Base-by-base conservation (phyloP, 2,113 vertebrate species). In the Alexandromys fortis region DNA sequence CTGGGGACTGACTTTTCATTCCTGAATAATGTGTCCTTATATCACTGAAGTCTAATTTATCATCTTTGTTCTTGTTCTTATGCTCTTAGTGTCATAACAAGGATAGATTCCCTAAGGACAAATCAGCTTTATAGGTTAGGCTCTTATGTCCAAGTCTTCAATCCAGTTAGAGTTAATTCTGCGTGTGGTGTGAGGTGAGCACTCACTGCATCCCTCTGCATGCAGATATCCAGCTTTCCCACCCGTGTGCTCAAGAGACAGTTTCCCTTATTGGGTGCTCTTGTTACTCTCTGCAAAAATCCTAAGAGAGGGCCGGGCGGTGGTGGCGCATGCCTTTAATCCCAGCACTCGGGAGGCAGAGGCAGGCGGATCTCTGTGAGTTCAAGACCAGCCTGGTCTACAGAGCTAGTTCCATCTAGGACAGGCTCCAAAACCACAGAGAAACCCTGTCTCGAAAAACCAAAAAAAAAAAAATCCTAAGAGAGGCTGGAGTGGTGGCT, bases 161-260 rank as follows among this genome's bases (percentile, higher is more conserved):
- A 3, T 82, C 47, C 75, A n/a, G 58, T 91, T 89, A 47, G 45
- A 78, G 42, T 78, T 90, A 52, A 86, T 76, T 92, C 92, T 95
- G 19, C 42, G 26, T 72, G 45, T 88, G 47, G 12, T 72, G 1
- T 89, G 19, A 79, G 10, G 24, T 77, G 68, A 70, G 55, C 33
- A 38, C 68, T 85, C 30, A 10, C 21, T 75, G 75, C 7, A n/a
- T 89, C 58, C 33, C 63, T 82, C 58, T 76, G 16, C 58, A 3
- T 61, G 7, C 81, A 67, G 4, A 55, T 49, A 68, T 52, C 28
- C 35, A 75, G 9, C 38, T 79, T 28, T 68, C 24, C 16, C 24
- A 79, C 12, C 35, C 45, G 8, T 35, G 42, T 45, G 42, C 22
- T 67, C 5, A 78, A 77, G 47, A 47, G 73, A 26, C 19, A 22